Evolutionary conservation across 2,888 invertebrate genomes (phyloP).

Genomic region (Mellilla xanthometata): DNA sequence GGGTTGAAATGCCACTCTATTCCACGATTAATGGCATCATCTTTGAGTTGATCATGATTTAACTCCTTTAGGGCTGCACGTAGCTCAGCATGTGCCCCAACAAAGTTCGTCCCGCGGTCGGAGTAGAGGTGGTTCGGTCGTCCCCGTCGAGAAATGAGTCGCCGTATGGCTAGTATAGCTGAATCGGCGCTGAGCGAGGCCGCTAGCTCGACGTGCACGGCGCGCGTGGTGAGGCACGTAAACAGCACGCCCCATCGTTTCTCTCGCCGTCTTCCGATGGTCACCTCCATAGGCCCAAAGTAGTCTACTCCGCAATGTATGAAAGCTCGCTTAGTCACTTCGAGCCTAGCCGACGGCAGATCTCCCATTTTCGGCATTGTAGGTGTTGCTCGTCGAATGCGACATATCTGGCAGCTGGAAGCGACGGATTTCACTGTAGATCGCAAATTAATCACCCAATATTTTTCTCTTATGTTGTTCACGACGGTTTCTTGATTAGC

Average conservation of each 20-base stretch:
- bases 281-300: slow-evolving; percentile 32
- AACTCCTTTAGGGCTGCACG: slow-evolving; percentile 14
- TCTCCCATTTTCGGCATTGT: slow-evolving; percentile 25
- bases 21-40: slow-evolving; percentile 4
- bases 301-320: slow-evolving; percentile 29
- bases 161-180: slow-evolving; percentile 29
- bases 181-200: slow-evolving; percentile 23
- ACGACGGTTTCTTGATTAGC: slow-evolving; percentile 6
- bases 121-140: slow-evolving; percentile 24
- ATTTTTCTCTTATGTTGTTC: slow-evolving; percentile 15
- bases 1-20: slow-evolving; percentile 22
- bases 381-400: neutral
- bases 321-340: slow-evolving; percentile 30
- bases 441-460: slow-evolving; percentile 19
- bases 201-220: slow-evolving; percentile 29
- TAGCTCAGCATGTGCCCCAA: slow-evolving; percentile 26
- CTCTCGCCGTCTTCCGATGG: slow-evolving; percentile 23
- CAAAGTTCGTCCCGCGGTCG: slow-evolving; percentile 30
- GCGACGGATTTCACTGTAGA: slow-evolving; percentile 27
- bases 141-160: slow-evolving; percentile 31
- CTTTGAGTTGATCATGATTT: slow-evolving; percentile 5
- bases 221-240: slow-evolving; percentile 32
- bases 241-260: slow-evolving; percentile 33
- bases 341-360: slow-evolving; percentile 29
- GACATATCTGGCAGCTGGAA: slow-evolving; percentile 28